Evolutionary conservation across 2,888 invertebrate species (phyloP).

Genomic region (Microchrysa polita): DNA sequence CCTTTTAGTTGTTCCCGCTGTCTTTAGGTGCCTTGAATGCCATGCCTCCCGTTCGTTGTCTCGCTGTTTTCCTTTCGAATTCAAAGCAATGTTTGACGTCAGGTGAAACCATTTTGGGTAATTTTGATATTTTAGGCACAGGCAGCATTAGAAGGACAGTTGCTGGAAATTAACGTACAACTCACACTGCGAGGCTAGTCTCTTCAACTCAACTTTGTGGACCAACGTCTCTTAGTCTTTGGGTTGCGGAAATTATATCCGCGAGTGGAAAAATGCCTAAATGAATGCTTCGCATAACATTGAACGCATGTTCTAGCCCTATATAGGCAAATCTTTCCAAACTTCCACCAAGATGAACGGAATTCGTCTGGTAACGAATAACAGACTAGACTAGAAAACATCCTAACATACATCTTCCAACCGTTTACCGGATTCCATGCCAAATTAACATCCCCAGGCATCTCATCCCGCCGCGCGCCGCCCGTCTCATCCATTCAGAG

Average conservation of each 20-base stretch:
- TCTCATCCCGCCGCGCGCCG: too few species aligned
- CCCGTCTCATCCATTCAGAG: too few species aligned
- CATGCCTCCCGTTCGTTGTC: background rate
- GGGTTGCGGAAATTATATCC: too few species aligned
- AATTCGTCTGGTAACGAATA: background rate
- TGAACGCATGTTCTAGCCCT: too few species aligned
- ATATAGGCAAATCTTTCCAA: background rate
- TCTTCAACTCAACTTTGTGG: too few species aligned
- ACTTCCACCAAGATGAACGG: background rate
- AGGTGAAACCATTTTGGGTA: background rate
- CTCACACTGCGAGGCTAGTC: too few species aligned
- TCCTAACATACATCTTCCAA: background rate
- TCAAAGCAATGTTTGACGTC: conserved; percentile 11
- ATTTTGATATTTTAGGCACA: conserved; percentile 8
- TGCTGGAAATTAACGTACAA: too few species aligned
- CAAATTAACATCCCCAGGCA: background rate
- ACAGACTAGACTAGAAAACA: background rate
- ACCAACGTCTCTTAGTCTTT: too few species aligned
- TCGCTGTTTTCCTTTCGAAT: background rate
- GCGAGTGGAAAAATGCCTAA: too few species aligned
- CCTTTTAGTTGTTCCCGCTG: conserved; percentile 11
- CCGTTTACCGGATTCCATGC: background rate
- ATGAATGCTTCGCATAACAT: too few species aligned
- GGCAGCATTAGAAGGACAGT: background rate
- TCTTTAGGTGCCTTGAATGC: background rate